phyloP scores from a whole-genome alignment of 1,140 invertebrate genomes.

The Conus ventricosus region DNA sequence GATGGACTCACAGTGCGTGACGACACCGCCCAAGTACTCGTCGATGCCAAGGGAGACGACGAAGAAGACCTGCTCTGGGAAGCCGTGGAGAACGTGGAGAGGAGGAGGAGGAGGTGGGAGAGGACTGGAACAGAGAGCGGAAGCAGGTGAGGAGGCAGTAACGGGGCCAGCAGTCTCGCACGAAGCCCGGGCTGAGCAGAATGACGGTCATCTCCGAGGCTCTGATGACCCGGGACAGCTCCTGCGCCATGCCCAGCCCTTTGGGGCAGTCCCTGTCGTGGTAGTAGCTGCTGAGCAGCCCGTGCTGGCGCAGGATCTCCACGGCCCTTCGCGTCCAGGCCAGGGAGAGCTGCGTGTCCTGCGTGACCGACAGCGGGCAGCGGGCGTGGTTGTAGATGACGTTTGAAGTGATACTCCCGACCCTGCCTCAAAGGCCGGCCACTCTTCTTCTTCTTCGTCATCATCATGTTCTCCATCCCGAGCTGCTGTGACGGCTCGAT shows the following conservation, averaged over 20 bases:
- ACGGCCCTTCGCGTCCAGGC: slow-evolving; percentile 34
- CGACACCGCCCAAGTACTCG: background rate
- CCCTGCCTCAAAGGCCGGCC: slow-evolving; percentile 23
- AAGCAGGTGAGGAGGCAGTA: slow-evolving; percentile 33
- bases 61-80: background rate
- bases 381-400: slow-evolving; percentile 49
- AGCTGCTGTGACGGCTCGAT: too few species aligned
- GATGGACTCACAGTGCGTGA: background rate
- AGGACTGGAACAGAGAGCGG: slow-evolving; percentile 21
- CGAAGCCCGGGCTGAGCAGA: slow-evolving; percentile 38
- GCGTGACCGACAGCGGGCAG: slow-evolving; percentile 16
- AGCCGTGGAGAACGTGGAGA: background rate
- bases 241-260: background rate
- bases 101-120: background rate
- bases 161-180: slow-evolving; percentile 34
- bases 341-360: slow-evolving; percentile 34
- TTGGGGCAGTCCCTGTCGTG: slow-evolving; percentile 37
- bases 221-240: slow-evolving; percentile 34
- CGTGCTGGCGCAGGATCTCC: slow-evolving; percentile 31
- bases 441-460: too few species aligned
- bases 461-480: too few species aligned
- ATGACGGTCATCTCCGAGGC: slow-evolving; percentile 36
- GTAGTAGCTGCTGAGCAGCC: slow-evolving; percentile 45
- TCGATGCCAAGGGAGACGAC: background rate
- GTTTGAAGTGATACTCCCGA: slow-evolving; percentile 39